Conservation (phyloP, 1,140 invertebrate genomes). For the Musca domestica region DNA sequence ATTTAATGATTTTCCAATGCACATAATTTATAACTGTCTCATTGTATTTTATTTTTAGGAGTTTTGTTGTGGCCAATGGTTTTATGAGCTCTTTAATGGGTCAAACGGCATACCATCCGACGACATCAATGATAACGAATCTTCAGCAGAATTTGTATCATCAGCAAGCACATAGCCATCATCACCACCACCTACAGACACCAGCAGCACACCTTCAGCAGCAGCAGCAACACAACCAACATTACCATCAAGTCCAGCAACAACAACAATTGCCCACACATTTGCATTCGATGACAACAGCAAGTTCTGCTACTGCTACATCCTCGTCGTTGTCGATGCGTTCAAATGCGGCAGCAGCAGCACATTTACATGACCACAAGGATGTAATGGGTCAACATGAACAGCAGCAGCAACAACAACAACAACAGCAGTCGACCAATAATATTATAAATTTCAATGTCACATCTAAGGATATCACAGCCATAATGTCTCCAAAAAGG, state of each 20-base stretch:
- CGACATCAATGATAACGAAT: conserved; percentile 29
- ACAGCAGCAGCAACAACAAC: neutral
- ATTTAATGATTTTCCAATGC: conserved; percentile 19
- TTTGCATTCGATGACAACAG: too few species aligned
- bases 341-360: conserved; percentile 2
- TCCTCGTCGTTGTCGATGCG: neutral
- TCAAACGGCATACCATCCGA: conserved; percentile 31
- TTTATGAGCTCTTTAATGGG: conserved; percentile 53
- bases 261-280: neutral
- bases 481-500: neutral
- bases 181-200: neutral
- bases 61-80: conserved; percentile 55
- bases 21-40: neutral
- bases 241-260: neutral
- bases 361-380: conserved; percentile 3
- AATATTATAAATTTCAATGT: neutral
- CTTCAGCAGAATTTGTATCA: conserved; percentile 27
- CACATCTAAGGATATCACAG: neutral
- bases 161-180: conserved; percentile 2
- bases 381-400: neutral
- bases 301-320: neutral
- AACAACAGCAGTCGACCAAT: neutral
- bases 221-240: conserved; percentile 2
- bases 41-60: conserved; percentile 45
- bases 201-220: neutral